Evolutionary conservation across 2,797 vertebrate genomes (phyloP), one percentile per base, ranked within the genome.

Genomic region (Ptychobarbus kaznakovi): DNA sequence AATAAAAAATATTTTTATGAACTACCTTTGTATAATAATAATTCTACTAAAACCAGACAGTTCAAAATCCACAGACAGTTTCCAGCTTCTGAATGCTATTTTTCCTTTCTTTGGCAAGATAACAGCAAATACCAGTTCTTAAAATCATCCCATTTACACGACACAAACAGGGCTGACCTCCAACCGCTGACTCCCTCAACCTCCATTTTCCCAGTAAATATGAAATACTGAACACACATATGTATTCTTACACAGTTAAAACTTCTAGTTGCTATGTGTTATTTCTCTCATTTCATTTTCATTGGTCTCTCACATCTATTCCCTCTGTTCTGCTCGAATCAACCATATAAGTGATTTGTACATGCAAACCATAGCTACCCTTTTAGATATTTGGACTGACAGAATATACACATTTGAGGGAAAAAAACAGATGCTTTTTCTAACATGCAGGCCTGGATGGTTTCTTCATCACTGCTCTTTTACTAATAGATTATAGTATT

Each of bases 131-230:
- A 66, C 32, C 32, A 35, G 16, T 38, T 18, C 25, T 25, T 51
- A 32, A 51, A 46, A 74, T 51, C 16, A 0, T 28, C 1, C 22
- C 90, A 91, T 89, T 93, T 93, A 92, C 92, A 93, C 91, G 94
- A 94, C 92, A 93, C 92, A 93, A 93, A 94, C 93, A 92, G 87
- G 75, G 28, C 80, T 90, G 66, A 94, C 92, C 93, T 92, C 88
- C 91, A 85, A 93, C 92, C 92, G 88, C 15, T 74, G 11, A 32
- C 90, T 86, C 87, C 89, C 79, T 1, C 28, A 22, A 22, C 72
- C 72, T 22, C 2, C 13, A 28, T 15, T 32, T 58, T 6, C 25
- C 12, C 6, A 65, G 61, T 65, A 28, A 65, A 28, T 5, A 20
- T 75, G 10, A 53, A 53, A 13, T 32, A 53, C 28, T 53, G 11